Evolutionary conservation across 2,888 invertebrate genomes (phyloP).

Genomic region (Stenoptilia bipunctidactyla): DNA sequence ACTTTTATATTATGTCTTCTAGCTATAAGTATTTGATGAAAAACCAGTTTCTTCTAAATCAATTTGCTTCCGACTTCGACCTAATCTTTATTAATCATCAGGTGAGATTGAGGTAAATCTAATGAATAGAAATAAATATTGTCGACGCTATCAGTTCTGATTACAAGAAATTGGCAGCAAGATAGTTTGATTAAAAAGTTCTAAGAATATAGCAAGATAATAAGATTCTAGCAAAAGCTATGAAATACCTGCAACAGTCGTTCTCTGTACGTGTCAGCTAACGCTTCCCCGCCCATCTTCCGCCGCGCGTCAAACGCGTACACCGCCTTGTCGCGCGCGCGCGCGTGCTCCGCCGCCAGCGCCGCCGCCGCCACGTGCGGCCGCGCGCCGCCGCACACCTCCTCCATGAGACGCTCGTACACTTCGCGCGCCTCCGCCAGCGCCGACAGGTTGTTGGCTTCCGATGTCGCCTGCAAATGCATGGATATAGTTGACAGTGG

Average conservation of each 20-base stretch:
- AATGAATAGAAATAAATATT: no score
- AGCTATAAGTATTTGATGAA: no score
- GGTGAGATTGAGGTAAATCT: no score
- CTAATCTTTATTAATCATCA: no score
- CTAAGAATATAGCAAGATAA: not conserved
- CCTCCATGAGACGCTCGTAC: slow-evolving; percentile 93
- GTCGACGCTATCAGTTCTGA: no score
- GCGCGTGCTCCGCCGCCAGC: slow-evolving; percentile 86
- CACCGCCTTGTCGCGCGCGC: slow-evolving; percentile 82
- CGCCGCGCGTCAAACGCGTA: slow-evolving; percentile 82
- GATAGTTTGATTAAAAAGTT: no score
- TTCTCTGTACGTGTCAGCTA: slow-evolving; percentile 85
- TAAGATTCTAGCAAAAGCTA: not conserved
- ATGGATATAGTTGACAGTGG: no score
- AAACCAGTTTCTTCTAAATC: not conserved
- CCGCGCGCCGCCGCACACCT: slow-evolving; percentile 90
- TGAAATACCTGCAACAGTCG: slow-evolving; percentile 77
- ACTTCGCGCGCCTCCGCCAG: slow-evolving; percentile 93
- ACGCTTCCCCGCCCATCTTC: slow-evolving; percentile 98
- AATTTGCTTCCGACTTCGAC: not conserved
- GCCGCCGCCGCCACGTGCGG: slow-evolving; percentile 90
- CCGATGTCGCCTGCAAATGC: slow-evolving; percentile 99
- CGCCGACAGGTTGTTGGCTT: slow-evolving; percentile 97
- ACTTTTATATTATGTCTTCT: no score
- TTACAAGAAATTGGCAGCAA: no score